Percentiles rank a stretch among this genome's conserved stretches.
Conservation (phyloP, 2,113 vertebrate genomes). For the Sterna hirundo region DNA sequence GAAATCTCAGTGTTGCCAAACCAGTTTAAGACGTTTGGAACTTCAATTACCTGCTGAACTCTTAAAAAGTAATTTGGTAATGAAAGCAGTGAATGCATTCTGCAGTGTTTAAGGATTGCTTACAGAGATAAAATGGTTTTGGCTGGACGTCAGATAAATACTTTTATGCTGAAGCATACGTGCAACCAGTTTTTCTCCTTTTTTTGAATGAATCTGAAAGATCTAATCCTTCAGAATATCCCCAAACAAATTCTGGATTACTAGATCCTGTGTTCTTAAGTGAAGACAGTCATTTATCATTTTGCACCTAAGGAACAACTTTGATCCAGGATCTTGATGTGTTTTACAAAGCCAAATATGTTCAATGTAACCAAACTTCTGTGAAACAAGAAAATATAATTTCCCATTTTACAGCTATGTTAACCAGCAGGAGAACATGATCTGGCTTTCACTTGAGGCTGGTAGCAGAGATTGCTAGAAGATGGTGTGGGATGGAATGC, state of each 20-base stretch:
- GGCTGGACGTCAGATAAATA: conserved; percentile 48
- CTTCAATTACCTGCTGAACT: conserved; percentile 64
- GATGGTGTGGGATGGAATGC: not conserved
- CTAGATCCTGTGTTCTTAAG: not conserved
- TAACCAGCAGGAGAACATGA: not conserved
- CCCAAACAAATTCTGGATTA: not conserved
- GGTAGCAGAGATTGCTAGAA: not conserved
- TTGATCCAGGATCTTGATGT: not conserved
- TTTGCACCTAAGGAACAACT: not conserved
- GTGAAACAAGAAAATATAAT: not conserved
- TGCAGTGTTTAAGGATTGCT: conserved; percentile 55
- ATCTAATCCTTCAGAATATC: not conserved
- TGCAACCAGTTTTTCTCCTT: not conserved
- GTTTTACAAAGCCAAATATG: not conserved
- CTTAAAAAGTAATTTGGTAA: conserved; percentile 61
- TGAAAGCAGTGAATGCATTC: conserved; percentile 53
- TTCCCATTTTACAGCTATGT: not conserved
- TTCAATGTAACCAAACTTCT: not conserved
- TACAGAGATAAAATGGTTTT: conserved; percentile 67
- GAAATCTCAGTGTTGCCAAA: conserved; percentile 52
- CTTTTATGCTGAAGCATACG: conserved; percentile 48
- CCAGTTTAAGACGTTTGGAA: conserved; percentile 60
- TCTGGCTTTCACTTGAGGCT: not conserved
- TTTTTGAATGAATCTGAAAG: not conserved
- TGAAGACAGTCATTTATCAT: not conserved